Base-by-base conservation (phyloP, 53 echinoderm and acorn worm genomes). In the Mesocentrotus franciscanus region DNA sequence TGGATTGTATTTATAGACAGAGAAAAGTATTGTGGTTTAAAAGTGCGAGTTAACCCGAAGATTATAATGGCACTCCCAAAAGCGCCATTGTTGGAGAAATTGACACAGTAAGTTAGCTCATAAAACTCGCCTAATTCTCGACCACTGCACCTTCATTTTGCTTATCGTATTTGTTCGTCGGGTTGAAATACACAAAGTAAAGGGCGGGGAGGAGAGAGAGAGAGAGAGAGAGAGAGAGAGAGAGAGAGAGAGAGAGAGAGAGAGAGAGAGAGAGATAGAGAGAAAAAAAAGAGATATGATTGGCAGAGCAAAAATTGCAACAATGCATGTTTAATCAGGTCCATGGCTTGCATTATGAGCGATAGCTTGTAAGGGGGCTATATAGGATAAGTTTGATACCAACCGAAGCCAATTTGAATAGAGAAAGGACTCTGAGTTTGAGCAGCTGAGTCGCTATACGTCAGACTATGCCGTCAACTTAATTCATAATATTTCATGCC, bases 261-360 rank as follows among this genome's bases (percentile, higher is more conserved):
- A 90, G 61, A 35, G 11, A 62, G 90, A 61, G 11, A 64, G 61
- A 89, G 42, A 1, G 61, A 89, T 10, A 1, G 26, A 57, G 60
- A 18, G 58, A 89, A 26, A 60, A 13, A 42, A 8, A 29, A 68
- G 16, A 35, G 30, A 42, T 13, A 91, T 94, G 95, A 87, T 85
- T 94, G 95, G 71, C 95, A 87, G 42, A 94, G 78, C 58, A 66
- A 68, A 94, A 94, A 61, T 94, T 94, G 95, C 62, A 94, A 94
- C 85, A 94, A 87, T 60, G 42, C 85, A 18, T 94, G 95, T 94
- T 94, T 94, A 87, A 94, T 94, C 95, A 94, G 95, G 95, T 93
- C 78, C 60, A 34, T 30, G 24, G 30, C 75, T 93, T 26, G 66
- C 29, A 39, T 92, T 75, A 57, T 72, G 56, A 92, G 17, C 29